A percentile compares a stretch with the other conserved stretches of the same genome.
These are phyloP conservation scores for Ascidia mentula DNA, from an alignment of 23 tunicate species.

Conservation along the genomic window DNA sequence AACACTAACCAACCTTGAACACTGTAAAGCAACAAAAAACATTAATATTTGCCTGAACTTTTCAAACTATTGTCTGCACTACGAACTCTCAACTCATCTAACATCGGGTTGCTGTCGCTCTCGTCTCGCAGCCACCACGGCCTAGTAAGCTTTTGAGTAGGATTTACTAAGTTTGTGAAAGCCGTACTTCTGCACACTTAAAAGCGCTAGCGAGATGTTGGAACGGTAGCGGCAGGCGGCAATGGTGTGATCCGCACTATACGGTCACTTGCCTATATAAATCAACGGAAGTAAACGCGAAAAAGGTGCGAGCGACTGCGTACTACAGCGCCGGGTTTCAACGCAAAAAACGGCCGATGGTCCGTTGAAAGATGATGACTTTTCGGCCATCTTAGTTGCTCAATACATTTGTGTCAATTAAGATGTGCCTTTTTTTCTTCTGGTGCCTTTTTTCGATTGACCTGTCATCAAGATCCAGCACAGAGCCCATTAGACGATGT, in stretches of 20 bases:
- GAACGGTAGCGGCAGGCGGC: not conserved
- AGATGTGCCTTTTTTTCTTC: no score
- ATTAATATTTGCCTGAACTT: not conserved
- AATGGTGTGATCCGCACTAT: not conserved
- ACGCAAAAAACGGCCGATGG: no score
- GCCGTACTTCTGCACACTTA: not conserved
- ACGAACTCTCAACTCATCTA: not conserved
- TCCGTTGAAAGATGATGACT: no score
- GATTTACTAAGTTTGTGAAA: not conserved
- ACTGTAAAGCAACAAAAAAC: no score
- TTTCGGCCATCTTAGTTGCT: no score
- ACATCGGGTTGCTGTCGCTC: not conserved
- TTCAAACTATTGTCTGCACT: not conserved
- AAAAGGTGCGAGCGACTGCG: slow-evolving; percentile 5
- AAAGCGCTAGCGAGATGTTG: not conserved
- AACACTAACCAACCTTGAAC: slow-evolving; percentile 1
- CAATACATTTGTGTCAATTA: no score
- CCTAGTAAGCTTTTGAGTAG: not conserved
- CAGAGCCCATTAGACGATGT: no score
- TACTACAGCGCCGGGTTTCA: not conserved
- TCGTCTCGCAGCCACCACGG: not conserved
- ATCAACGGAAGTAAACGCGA: not conserved
- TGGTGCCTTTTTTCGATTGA: no score
- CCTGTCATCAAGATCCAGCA: no score
- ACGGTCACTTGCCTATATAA: not conserved